Base-by-base conservation (phyloP, 2,797 vertebrate species). In the Mus caroli region DNA sequence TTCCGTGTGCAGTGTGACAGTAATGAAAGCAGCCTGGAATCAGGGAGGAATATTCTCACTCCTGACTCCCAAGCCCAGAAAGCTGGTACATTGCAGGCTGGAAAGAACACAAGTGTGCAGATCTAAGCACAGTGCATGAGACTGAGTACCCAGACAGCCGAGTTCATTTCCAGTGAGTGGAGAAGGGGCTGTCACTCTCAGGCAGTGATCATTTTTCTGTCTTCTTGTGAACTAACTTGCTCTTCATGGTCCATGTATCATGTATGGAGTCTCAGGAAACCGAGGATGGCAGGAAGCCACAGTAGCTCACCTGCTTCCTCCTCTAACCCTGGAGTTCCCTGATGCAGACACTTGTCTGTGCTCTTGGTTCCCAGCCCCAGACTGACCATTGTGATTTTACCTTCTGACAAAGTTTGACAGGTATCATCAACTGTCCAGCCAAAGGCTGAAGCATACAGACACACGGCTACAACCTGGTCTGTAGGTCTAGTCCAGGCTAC, bases 11-110 rank as follows among this genome's bases (percentile, higher is more conserved):
- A 28, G 20, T 37, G 46, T 46, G 26, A 58, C 80, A 75, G 79
- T 58, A 54, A 9, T 54, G 71, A 58, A 26, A 43, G 14, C 13
- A 10, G 73, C 82, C 58, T 89, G 54, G 77, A 88, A 73, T 37
- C 76, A 26, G 34, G 46, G 95, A 89, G 86, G 84, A 19, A n/a
- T 79, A 79, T 80, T 90, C 46, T 88, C 86, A 69, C 64, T 90
- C 37, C 64, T 50, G 19, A 77, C 58, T 90, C 78, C 84, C 37
- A 80, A 40, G 24, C 2, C 4, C 37, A 79, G 71, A 93, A 92
- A 95, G 14, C 26, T 28, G 31, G 93, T 28, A 34, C 9, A 1
- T 19, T 34, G 75, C 78, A 79, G 34, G 46, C 76, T 22, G 60
- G 88, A 17, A 62, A 80, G 31, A 77, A 60, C 17, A 40, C 43